Percentiles rank a stretch among this genome's conserved stretches.
Evolutionary conservation across 2,888 invertebrate species (phyloP).

Genomic region (Opisthograptis luteolata): DNA sequence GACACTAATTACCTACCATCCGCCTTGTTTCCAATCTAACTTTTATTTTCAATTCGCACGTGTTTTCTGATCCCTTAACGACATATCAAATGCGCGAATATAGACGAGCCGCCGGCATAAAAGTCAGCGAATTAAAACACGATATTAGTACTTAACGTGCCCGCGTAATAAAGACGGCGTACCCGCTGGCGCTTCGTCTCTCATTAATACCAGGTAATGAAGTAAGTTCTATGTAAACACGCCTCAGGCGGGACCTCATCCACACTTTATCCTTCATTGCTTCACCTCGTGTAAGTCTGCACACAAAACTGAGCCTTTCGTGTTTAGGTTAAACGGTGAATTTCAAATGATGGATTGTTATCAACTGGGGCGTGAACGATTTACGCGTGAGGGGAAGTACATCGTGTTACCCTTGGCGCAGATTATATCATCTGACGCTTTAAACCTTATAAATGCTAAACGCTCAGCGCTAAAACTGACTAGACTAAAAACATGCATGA

Average conservation of each 20-base stretch:
- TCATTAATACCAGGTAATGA: slow-evolving; percentile 78
- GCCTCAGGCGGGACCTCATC: slow-evolving; percentile 69
- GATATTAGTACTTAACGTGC: slow-evolving; percentile 44
- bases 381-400: slow-evolving; percentile 64
- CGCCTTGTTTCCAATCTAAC: slow-evolving; percentile 3
- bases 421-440: slow-evolving; percentile 66
- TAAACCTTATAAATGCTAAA: slow-evolving; percentile 64
- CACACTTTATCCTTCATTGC: slow-evolving; percentile 67
- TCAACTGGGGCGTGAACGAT: slow-evolving; percentile 59
- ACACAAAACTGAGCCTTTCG: slow-evolving; percentile 62
- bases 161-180: slow-evolving; percentile 59
- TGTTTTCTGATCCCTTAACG: slow-evolving; percentile 21
- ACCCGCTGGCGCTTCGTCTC: slow-evolving; percentile 62
- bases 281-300: slow-evolving; percentile 46
- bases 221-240: slow-evolving; percentile 80
- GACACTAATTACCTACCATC: slow-evolving; percentile 29
- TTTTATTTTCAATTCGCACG: slow-evolving; percentile 10
- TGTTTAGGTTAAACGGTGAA: slow-evolving; percentile 42
- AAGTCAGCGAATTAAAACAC: slow-evolving; percentile 57
- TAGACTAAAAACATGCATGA: slow-evolving; percentile 26
- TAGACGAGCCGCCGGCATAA: slow-evolving; percentile 35
- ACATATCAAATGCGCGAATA: slow-evolving; percentile 24
- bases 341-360: slow-evolving; percentile 42
- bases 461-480: slow-evolving; percentile 41
- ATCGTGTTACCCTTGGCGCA: slow-evolving; percentile 59